Base-by-base conservation (phyloP, 2,797 vertebrate species). In the Neostethus bicornis region DNA sequence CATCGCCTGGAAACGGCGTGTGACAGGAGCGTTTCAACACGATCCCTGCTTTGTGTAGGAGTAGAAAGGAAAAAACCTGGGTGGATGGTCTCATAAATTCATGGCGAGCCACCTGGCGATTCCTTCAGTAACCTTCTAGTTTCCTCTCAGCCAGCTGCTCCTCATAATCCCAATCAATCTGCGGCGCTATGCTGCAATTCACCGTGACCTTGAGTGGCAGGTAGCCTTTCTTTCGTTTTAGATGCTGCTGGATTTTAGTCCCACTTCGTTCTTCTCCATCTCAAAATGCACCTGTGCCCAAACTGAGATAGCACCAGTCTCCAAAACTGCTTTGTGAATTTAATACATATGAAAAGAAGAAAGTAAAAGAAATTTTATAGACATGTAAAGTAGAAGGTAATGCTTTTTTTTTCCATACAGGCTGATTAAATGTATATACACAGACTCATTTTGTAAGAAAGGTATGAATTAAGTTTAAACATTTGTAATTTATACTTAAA, bases 111-210 rank as follows among this genome's bases (percentile, higher is more conserved):
- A 90, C 91, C 83, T 90, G 89, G 86, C 89, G 88, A 90, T 90
- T 91, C 83, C 83, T 85, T 80, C 82, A 81, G 88, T 87, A 87
- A 84, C 89, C 85, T 90, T 90, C 85, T 80, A 73, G 79, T 84
- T 92, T 90, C 76, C 85, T 83, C 80, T 81, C 87, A 83, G 85
- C 90, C 90, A 91, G 88, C 90, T 92, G 91, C 91, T 92, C 84
- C 84, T 75, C 66, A 52, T 74, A 68, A 75, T 85, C 79, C 88
- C 84, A 90, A 92, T 92, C 90, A 88, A 88, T 90, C 90, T 88
- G 79, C 67, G 11, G 78, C 38, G 59, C 59, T 70, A 50, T 43
- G 75, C 80, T 52, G 73, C 75, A 83, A 83, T 80, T 70, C 77
- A 61, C 70, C 69, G 20, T 84, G 87, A 92, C 90, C 91, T 92